Evolutionary conservation across 2,888 invertebrate species (phyloP).

Genomic region (Pycnomerus fuliginosus): DNA sequence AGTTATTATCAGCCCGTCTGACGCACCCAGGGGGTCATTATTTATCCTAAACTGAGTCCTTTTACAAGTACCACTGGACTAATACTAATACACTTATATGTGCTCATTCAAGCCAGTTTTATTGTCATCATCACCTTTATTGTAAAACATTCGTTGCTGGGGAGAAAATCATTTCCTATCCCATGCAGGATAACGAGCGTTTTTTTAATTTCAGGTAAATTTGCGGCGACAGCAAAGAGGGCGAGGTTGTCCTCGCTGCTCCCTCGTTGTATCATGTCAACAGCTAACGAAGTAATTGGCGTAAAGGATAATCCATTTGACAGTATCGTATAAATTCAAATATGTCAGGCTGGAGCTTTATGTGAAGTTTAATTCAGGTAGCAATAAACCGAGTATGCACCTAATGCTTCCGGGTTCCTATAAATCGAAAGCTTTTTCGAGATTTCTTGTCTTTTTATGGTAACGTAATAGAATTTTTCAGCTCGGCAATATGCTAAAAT

Average conservation of each 20-base stretch:
- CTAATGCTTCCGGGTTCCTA: too few relatives aligned
- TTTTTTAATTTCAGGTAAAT: background rate
- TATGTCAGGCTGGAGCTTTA: too few relatives aligned
- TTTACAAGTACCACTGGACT: constrained; percentile 42
- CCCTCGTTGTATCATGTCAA: constrained; percentile 42
- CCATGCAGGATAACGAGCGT: too few relatives aligned
- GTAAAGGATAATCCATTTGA: constrained; percentile 46
- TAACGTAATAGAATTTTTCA: too few relatives aligned
- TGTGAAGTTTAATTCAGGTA: too few relatives aligned
- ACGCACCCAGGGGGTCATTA: constrained; percentile 49
- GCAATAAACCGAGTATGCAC: too few relatives aligned
- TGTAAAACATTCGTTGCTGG: background rate
- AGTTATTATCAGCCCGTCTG: constrained; percentile 38
- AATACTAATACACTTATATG: constrained; percentile 49
- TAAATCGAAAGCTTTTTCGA: too few relatives aligned
- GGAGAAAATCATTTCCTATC: too few relatives aligned
- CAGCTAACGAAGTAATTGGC: constrained; percentile 42
- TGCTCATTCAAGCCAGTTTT: constrained; percentile 36
- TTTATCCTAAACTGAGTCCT: constrained; percentile 54
- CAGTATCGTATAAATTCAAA: constrained; percentile 51
- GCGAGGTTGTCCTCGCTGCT: constrained; percentile 3
- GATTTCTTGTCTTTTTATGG: too few relatives aligned
- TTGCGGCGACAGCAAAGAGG: constrained; percentile 3
- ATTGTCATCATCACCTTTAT: constrained; percentile 22
- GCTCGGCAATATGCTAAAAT: too few relatives aligned